These are phyloP conservation scores for Aselliscus stoliczkanus DNA, from an alignment of 2,797 vertebrate genomes.

Conservation along the genomic window DNA sequence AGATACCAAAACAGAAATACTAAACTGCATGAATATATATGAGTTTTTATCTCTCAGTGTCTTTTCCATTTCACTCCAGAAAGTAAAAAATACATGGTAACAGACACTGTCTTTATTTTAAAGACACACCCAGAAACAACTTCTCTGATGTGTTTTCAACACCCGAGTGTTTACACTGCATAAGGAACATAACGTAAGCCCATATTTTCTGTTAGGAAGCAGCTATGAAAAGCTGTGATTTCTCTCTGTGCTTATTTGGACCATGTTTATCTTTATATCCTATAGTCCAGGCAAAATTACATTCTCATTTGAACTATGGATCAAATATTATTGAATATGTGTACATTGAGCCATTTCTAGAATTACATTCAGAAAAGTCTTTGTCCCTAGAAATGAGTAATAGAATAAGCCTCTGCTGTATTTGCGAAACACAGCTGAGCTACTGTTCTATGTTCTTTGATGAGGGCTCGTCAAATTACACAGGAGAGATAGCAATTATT, in stretches of 20 bases:
- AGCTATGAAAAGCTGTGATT: no score
- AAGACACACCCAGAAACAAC: neutral
- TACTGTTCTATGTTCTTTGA: neutral
- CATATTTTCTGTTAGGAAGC: no score
- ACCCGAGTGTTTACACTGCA: neutral
- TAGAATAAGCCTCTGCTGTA: neutral
- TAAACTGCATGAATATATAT: neutral
- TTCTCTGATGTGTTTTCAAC: neutral
- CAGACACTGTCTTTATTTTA: neutral
- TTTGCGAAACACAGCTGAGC: neutral
- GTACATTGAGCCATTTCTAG: neutral
- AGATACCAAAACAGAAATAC: neutral
- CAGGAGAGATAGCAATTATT: neutral
- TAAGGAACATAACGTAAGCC: neutral
- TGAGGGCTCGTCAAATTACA: neutral
- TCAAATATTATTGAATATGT: neutral
- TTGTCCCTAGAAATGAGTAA: neutral
- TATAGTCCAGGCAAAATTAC: no score
- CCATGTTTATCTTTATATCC: no score
- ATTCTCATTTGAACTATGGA: neutral
- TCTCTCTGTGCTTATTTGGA: no score
- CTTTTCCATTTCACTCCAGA: conserved; percentile 13
- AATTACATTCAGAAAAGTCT: neutral
- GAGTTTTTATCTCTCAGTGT: neutral
- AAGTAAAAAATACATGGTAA: neutral